Conservation (phyloP, 2,113 vertebrate species). For the Scomber colias region DNA sequence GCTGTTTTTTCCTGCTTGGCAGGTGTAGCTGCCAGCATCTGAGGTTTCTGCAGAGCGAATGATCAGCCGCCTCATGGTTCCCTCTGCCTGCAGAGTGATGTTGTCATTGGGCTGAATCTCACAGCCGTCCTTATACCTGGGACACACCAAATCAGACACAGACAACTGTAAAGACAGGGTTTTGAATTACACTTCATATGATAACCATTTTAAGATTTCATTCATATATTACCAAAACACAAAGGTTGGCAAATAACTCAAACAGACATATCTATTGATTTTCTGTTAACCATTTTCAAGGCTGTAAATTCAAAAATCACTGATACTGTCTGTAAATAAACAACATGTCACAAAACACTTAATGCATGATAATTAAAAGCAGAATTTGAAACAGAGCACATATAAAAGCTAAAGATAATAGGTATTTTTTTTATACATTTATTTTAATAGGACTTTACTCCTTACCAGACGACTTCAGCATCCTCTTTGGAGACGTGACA, state of each 20-base stretch:
- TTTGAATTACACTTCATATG: not conserved
- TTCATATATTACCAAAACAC: no score
- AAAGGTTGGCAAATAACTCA: no score
- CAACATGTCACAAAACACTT: no score
- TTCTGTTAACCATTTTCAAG: no score
- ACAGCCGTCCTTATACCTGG: slow-evolving; percentile 81
- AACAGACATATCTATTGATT: no score
- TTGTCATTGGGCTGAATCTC: slow-evolving; percentile 78
- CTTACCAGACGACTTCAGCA: slow-evolving; percentile 75
- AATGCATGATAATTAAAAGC: no score
- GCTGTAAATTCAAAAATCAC: no score
- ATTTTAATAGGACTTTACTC: not conserved
- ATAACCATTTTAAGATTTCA: no score
- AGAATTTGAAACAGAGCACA: not conserved
- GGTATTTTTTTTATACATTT: not conserved
- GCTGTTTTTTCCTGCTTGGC: slow-evolving; percentile 75
- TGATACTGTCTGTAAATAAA: no score
- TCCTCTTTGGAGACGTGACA: slow-evolving; percentile 83
- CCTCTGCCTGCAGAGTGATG: slow-evolving; percentile 81
- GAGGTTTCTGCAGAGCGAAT: slow-evolving; percentile 79
- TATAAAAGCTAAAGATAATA: not conserved
- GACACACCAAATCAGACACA: not conserved
- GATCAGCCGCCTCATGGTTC: slow-evolving; percentile 81
- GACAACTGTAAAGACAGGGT: not conserved
- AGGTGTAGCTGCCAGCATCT: slow-evolving; percentile 83